These are phyloP conservation scores for Drosophila guanche DNA, from an alignment of 1,140 invertebrate genomes.

Conservation along the genomic window DNA sequence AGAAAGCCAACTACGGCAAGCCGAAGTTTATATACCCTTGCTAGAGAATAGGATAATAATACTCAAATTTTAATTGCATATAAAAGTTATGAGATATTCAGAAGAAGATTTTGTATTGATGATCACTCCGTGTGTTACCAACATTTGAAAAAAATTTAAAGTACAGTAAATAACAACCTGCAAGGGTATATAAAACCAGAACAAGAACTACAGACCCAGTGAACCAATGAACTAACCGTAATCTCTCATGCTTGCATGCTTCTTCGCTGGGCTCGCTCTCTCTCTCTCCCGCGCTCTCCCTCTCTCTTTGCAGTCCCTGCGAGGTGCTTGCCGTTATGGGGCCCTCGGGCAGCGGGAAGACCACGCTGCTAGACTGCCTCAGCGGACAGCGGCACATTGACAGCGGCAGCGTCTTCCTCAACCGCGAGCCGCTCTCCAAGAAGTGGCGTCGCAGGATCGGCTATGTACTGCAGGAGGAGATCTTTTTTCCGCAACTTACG, in stretches of 20 bases:
- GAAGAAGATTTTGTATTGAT: no score
- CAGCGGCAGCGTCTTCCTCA: slow-evolving; percentile 89
- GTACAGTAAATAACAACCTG: no score
- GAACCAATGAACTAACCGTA: slow-evolving; percentile 49
- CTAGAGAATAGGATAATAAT: no score
- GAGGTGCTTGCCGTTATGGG: slow-evolving; percentile 93
- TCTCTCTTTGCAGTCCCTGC: slow-evolving; percentile 85
- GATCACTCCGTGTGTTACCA: no score
- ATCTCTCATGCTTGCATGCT: slow-evolving; percentile 7
- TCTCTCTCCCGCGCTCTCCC: not conserved
- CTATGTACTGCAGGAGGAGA: slow-evolving; percentile 93
- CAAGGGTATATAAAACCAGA: no score
- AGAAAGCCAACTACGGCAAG: slow-evolving; percentile 5
- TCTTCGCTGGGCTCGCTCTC: slow-evolving; percentile 4
- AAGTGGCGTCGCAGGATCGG: slow-evolving; percentile 90
- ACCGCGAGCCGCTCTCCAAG: slow-evolving; percentile 90
- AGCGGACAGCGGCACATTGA: slow-evolving; percentile 88
- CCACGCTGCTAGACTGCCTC: slow-evolving; percentile 90
- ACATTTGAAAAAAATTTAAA: accelerated
- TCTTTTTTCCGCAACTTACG: slow-evolving; percentile 93
- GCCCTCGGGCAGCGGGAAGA: slow-evolving; percentile 92
- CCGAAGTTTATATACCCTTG: slow-evolving; percentile 14
- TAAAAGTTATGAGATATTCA: no score
- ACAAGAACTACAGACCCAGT: slow-evolving; percentile 24
- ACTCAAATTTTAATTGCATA: no score